phyloP scores from a whole-genome alignment of 1,140 invertebrate genomes.

The Leptoteleia sp. region DNA sequence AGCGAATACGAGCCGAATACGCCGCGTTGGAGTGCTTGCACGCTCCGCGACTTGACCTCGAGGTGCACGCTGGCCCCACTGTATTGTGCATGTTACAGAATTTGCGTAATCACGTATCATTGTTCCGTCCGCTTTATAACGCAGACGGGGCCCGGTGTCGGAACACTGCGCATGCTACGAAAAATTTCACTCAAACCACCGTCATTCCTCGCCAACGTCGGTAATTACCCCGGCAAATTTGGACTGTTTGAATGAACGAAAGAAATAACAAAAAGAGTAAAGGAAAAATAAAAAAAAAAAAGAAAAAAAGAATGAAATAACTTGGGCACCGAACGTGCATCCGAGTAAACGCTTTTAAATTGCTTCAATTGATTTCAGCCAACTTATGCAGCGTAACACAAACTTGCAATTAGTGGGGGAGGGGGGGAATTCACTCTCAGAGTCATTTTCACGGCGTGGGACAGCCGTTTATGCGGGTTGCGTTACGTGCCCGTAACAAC shows the following conservation, averaged over 20 bases:
- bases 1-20: constrained; percentile 60
- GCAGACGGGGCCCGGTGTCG: constrained; percentile 36
- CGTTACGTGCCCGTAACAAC: constrained; percentile 71
- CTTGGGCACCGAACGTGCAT: too few species aligned
- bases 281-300: too few species aligned
- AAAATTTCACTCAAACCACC: constrained; percentile 51
- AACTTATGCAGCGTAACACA: not conserved
- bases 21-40: constrained; percentile 54
- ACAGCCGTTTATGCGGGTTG: constrained; percentile 55
- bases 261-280: too few species aligned
- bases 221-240: constrained; percentile 25
- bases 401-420: not conserved
- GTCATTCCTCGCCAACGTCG: constrained; percentile 18
- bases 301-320: too few species aligned
- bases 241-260: not conserved
- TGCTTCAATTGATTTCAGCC: not conserved
- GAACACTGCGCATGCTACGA: constrained; percentile 23
- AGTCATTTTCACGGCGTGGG: constrained; percentile 72
- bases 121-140: constrained; percentile 67
- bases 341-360: too few species aligned
- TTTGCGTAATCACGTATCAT: constrained; percentile 78
- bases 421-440: constrained; percentile 9
- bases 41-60: constrained; percentile 70
- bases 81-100: constrained; percentile 73
- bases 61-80: constrained; percentile 67